These are phyloP conservation scores for Ailuropoda melanoleuca DNA, from an alignment of 2,113 vertebrate species.

Conservation along the genomic window DNA sequence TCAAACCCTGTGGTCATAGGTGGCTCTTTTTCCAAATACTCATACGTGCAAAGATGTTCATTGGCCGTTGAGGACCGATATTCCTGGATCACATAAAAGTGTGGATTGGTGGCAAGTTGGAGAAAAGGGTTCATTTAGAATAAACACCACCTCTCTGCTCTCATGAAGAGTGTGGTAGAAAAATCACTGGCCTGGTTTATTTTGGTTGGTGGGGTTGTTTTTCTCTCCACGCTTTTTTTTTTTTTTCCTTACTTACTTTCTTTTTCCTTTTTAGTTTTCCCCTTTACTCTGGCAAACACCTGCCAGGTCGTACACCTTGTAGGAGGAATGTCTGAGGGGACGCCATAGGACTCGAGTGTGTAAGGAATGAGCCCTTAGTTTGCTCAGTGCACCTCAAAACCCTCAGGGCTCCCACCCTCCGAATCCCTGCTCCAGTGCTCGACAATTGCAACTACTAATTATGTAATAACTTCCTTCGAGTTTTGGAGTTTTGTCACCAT, in stretches of 20 bases:
- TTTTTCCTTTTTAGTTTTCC: not conserved
- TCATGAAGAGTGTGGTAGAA: not conserved
- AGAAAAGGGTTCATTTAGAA: slow-evolving; percentile 42
- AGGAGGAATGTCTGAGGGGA: not conserved
- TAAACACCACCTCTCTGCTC: slow-evolving; percentile 1
- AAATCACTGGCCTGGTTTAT: not conserved
- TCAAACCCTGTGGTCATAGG: slow-evolving; percentile 22
- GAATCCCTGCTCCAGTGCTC: not conserved
- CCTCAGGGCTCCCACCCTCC: not conserved
- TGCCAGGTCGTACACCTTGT: not conserved
- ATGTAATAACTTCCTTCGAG: not conserved
- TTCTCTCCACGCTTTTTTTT: not conserved
- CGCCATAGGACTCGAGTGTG: not conserved
- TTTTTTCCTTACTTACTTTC: not conserved
- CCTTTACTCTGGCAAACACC: not conserved
- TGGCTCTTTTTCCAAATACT: not conserved
- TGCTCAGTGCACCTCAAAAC: not conserved
- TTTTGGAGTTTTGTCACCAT: not conserved
- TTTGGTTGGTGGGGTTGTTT: slow-evolving; percentile 12
- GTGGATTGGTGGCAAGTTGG: not conserved
- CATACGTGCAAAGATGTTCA: not conserved
- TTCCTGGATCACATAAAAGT: not conserved
- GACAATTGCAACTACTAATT: not conserved
- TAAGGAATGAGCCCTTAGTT: not conserved
- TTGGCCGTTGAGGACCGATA: not conserved